Evolutionary conservation across 2,113 vertebrate species (phyloP), one percentile per base, ranked within the genome.

Genomic region (Sterna hirundo): DNA sequence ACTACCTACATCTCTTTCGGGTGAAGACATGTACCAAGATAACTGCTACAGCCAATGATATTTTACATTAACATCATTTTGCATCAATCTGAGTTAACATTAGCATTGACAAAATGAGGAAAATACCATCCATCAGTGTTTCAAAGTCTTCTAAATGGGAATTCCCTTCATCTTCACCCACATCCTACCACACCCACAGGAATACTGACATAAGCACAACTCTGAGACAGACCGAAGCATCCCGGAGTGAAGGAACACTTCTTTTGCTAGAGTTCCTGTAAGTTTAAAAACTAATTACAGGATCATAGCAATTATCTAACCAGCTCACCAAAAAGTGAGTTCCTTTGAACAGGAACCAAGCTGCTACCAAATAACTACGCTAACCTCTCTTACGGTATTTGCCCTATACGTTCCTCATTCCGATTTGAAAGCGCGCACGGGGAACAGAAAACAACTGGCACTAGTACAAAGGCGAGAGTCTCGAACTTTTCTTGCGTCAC

Each of bases 391-490:
- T 11, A 16, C 0, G 6, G 32, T 5, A 30, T 64, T 26, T 57
- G 6, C 34, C 34, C 10, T 15, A 18, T 3, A 17, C 25, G 16
- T 40, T 88, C 44, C 16, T 84, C 34, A 47, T 32, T n/a, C 52
- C 65, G 19, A 61, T 49, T 47, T 52, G 34, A 66, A 60, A 57
- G 34, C 4, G 19, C 9, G 66, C 25, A 22, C 1, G 6, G 36
- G 52, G 27, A 34, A 46, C 30, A 79, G 18, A 79, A 38, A 83
- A 17, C 27, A 76, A 46, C 26, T 22, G 32, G 21, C 49, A 90
- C 8, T 62, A 69, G 10, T 6, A 61, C 25, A 65, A 65, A 91
- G 1, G 1, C 0, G 0, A 40, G 26, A 60, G 29, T 19, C 36
- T 86, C 40, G 26, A 47, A 13, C 12, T 61, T 77, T 9, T 36